Evolutionary conservation across 1,140 invertebrate genomes (phyloP).

Genomic region (Vanessa tameamea): DNA sequence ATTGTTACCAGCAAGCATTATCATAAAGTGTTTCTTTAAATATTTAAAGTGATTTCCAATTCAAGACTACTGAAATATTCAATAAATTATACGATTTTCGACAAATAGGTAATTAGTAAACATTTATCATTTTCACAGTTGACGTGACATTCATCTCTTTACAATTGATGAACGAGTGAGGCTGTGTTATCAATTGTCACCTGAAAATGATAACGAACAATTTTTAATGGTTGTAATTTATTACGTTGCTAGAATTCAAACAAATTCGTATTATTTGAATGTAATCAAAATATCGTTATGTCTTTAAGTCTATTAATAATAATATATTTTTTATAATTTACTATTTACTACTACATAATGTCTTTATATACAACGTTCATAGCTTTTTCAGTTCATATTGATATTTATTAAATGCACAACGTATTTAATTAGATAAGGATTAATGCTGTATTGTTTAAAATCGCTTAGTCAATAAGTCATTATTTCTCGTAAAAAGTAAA

Average conservation of each 20-base stretch:
- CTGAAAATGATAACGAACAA: conserved; percentile 3
- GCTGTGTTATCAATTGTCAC: conserved; percentile 16
- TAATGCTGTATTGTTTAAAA: too few relatives aligned
- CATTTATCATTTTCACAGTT: conserved; percentile 21
- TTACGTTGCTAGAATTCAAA: background rate
- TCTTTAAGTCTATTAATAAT: background rate
- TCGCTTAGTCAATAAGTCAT: too few relatives aligned
- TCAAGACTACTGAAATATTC: conserved; percentile 2
- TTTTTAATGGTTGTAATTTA: conserved; percentile 6
- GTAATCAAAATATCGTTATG: background rate
- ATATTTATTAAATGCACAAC: too few relatives aligned
- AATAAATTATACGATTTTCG: conserved; percentile 11
- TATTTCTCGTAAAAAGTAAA: too few relatives aligned
- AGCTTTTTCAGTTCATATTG: too few relatives aligned
- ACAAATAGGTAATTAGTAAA: conserved; percentile 17
- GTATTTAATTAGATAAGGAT: too few relatives aligned
- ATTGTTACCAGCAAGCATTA: too few relatives aligned
- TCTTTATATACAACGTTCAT: too few relatives aligned
- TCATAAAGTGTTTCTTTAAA: too few relatives aligned
- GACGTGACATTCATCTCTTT: conserved; percentile 16
- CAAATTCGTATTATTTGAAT: background rate
- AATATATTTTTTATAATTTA: background rate
- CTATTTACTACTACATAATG: too few relatives aligned
- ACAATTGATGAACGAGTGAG: conserved; percentile 21
- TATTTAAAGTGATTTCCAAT: background rate